These are phyloP conservation scores for Patella caerulea DNA, from an alignment of 2,888 invertebrate species.

Conservation along the genomic window DNA sequence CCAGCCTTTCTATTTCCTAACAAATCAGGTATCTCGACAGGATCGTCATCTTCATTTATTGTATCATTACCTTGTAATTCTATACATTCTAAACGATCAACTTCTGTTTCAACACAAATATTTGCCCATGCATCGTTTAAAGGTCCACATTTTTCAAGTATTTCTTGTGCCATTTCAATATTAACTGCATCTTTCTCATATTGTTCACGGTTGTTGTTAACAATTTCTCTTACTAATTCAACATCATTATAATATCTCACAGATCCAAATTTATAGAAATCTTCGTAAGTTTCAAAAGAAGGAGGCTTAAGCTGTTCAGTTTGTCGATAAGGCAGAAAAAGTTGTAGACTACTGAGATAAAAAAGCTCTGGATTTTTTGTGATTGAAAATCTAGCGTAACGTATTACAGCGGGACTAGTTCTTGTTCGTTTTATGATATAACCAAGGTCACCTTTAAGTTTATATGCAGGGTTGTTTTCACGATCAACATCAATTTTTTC, in stretches of 20 bases:
- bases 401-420: neutral
- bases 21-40: neutral
- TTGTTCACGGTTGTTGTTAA: neutral
- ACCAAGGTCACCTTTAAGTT: slow-evolving; percentile 1
- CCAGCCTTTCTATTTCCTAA: neutral
- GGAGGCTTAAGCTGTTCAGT: neutral
- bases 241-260: slow-evolving; percentile 2
- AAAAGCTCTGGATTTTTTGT: slow-evolving; percentile 3
- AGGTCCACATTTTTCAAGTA: neutral
- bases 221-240: neutral
- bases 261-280: neutral
- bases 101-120: slow-evolving; percentile 8
- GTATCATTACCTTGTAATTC: neutral
- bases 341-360: slow-evolving; percentile 13
- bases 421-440: slow-evolving; percentile 1
- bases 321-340: slow-evolving; percentile 12
- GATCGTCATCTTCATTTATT: neutral
- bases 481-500: neutral
- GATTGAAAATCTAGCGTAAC: neutral
- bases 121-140: slow-evolving; percentile 18
- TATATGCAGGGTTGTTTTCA: slow-evolving; percentile 11
- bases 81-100: neutral
- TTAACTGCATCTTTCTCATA: neutral
- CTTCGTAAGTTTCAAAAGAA: neutral
- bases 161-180: neutral